phyloP scores from a whole-genome alignment of 1,140 invertebrate genomes.

The Tachypleus tridentatus region DNA sequence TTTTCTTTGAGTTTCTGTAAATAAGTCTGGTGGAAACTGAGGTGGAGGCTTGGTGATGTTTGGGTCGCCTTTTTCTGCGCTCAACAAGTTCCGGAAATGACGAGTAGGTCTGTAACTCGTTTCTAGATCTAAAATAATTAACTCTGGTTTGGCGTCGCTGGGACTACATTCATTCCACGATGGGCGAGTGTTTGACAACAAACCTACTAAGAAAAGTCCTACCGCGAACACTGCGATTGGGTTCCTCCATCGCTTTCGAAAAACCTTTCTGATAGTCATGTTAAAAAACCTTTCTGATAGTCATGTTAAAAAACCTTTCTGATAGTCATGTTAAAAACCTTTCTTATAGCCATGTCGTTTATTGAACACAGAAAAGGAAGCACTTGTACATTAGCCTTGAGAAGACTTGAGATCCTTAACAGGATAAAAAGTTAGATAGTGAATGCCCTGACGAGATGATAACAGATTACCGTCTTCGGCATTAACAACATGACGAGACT shows the following conservation, averaged over 20 bases:
- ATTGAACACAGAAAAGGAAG: too few species aligned
- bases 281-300: too few species aligned
- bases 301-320: too few species aligned
- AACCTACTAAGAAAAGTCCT: conserved; percentile 8
- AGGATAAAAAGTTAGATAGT: too few species aligned
- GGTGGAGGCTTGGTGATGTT: background rate
- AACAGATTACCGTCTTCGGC: too few species aligned
- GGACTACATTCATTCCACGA: background rate
- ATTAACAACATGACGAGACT: too few species aligned
- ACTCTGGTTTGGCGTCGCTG: background rate
- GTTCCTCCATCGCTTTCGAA: conserved; percentile 13
- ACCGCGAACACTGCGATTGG: conserved; percentile 9
- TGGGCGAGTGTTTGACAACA: conserved; percentile 5
- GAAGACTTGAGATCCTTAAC: too few species aligned
- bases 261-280: too few species aligned
- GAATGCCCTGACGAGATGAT: too few species aligned
- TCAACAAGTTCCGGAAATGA: conserved; percentile 2
- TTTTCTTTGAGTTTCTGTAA: conserved; percentile 63
- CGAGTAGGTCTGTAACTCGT: conserved; percentile 8
- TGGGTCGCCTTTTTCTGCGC: background rate
- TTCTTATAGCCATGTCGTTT: too few species aligned
- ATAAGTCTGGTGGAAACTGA: conserved; percentile 72
- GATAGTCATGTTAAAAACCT: too few species aligned
- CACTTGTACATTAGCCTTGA: too few species aligned
- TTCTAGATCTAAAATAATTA: background rate